These are phyloP conservation scores for Hymenochirus boettgeri DNA, from an alignment of 2,113 vertebrate genomes.

Conservation along the genomic window DNA sequence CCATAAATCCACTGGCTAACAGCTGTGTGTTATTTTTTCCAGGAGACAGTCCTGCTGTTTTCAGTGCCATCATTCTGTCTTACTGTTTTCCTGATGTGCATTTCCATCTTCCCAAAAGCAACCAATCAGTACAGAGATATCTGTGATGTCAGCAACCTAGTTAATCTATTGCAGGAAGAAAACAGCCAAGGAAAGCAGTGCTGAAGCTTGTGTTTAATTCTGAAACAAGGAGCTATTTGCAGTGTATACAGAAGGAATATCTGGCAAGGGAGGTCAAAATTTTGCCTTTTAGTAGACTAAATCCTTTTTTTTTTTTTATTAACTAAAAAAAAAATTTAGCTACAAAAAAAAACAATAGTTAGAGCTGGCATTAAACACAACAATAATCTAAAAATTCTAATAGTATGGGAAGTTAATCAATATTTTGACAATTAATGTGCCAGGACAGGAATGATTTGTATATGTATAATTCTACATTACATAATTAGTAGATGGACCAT, in stretches of 20 bases:
- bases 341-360: too few relatives aligned
- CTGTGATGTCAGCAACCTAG: conserved; percentile 70
- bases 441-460: too few relatives aligned
- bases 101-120: conserved; percentile 50
- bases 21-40: conserved; percentile 47
- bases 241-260: background rate
- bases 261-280: background rate
- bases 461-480: too few relatives aligned
- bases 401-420: too few relatives aligned
- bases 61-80: conserved; percentile 67
- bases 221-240: conserved; percentile 6
- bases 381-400: too few relatives aligned
- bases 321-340: too few relatives aligned
- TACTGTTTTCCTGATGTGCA: conserved; percentile 53
- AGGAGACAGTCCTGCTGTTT: conserved; percentile 54
- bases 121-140: conserved; percentile 58
- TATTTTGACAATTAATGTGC: too few relatives aligned
- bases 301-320: too few relatives aligned
- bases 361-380: too few relatives aligned
- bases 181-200: conserved; percentile 44
- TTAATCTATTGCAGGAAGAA: conserved; percentile 61
- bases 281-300: too few relatives aligned
- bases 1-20: conserved; percentile 41
- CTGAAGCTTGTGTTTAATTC: conserved; percentile 46
- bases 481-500: too few relatives aligned